A percentile compares a stretch with the other conserved stretches of the same genome.
Evolutionary conservation across 1,140 invertebrate genomes (phyloP).

Genomic region (Papilio polyxenes): DNA sequence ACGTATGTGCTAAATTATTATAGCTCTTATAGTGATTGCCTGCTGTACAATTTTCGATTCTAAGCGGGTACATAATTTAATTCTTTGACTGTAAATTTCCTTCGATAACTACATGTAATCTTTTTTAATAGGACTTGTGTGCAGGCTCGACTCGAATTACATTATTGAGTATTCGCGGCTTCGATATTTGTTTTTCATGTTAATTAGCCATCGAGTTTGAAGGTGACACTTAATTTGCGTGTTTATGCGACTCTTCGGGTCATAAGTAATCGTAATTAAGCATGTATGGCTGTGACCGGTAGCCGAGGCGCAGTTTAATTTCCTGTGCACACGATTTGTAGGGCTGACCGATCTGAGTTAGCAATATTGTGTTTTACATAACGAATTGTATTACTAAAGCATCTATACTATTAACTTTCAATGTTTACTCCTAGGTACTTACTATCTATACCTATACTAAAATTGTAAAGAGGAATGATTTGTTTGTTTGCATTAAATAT

Average conservation of each 20-base stretch:
- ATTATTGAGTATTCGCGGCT: constrained; percentile 15
- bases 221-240: constrained; percentile 10
- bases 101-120: not conserved
- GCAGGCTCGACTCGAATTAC: constrained; percentile 12
- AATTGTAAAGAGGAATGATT: too few species aligned
- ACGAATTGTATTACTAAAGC: not conserved
- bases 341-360: not conserved
- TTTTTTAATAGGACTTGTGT: constrained; percentile 6
- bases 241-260: constrained; percentile 26
- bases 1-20: too few species aligned
- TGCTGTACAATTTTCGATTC: too few species aligned
- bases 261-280: constrained; percentile 56
- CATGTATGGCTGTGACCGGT: constrained; percentile 45
- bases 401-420: not conserved
- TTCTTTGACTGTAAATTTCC: not conserved
- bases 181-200: constrained; percentile 34
- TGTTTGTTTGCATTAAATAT: too few species aligned
- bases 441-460: too few species aligned
- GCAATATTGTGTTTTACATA: not conserved
- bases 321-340: constrained; percentile 46
- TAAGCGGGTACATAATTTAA: too few species aligned
- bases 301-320: constrained; percentile 58
- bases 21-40: too few species aligned
- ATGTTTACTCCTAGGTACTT: too few species aligned
- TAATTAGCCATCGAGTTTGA: not conserved